phyloP scores from a whole-genome alignment of 2,113 vertebrate species.

The Cynopterus brachyotis region DNA sequence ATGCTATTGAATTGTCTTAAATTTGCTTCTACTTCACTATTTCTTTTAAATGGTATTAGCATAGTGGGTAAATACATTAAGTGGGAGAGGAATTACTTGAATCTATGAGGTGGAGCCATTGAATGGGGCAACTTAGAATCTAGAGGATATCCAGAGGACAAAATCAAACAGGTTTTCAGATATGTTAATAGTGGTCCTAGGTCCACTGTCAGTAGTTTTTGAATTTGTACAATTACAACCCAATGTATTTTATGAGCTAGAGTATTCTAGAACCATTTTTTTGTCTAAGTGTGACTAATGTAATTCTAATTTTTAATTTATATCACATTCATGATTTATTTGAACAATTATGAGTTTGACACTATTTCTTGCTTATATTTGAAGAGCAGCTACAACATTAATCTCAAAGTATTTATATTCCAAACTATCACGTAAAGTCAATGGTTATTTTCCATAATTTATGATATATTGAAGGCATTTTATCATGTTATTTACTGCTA shows the following conservation, averaged over 20 bases:
- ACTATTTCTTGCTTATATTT: conserved; percentile 56
- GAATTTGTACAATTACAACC: neutral
- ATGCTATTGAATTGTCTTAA: neutral
- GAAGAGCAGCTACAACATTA: conserved; percentile 50
- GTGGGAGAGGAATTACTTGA: neutral
- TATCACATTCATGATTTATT: conserved; percentile 54
- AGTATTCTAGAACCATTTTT: neutral
- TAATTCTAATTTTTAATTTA: conserved; percentile 57
- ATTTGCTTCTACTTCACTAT: neutral
- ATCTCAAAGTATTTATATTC: conserved; percentile 41
- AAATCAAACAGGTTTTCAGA: neutral
- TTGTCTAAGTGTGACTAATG: conserved; percentile 15
- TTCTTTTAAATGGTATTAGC: conserved; percentile 34
- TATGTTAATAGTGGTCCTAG: neutral
- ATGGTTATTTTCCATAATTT: conserved; percentile 55
- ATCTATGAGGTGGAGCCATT: neutral
- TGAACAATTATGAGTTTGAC: conserved; percentile 40
- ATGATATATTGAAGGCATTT: conserved; percentile 30
- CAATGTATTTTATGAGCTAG: neutral
- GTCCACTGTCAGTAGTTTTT: neutral
- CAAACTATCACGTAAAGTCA: conserved; percentile 45
- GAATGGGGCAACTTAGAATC: neutral
- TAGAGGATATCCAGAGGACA: neutral
- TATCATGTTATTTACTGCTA: conserved; percentile 57
- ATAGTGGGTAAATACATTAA: neutral